Percentiles rank a stretch among this genome's conserved stretches.
These are phyloP conservation scores for Dermatemys mawii DNA, from an alignment of 2,113 vertebrate species.

Conservation along the genomic window DNA sequence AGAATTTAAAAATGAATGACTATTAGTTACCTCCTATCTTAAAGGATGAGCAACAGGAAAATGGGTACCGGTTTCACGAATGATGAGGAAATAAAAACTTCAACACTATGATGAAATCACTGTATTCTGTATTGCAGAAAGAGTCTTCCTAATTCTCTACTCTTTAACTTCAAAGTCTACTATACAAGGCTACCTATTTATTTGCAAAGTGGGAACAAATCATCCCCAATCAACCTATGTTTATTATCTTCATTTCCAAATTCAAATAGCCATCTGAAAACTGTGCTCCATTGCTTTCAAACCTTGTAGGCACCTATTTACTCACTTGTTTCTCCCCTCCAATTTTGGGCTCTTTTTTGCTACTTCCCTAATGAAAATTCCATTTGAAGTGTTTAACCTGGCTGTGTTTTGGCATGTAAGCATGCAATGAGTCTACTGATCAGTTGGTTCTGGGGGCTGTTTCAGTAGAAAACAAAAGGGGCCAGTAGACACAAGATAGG, in stretches of 20 bases:
- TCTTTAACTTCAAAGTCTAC: not conserved
- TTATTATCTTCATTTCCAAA: not conserved
- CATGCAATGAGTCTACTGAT: not conserved
- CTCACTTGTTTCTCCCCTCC: not conserved
- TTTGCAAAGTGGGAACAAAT: constrained; percentile 30
- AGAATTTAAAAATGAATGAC: not conserved
- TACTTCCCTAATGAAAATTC: not conserved
- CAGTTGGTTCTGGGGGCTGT: constrained; percentile 1
- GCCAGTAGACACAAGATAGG: not conserved
- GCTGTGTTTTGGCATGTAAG: not conserved
- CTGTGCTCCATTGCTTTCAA: not conserved
- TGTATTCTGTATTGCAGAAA: no score
- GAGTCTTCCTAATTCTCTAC: not conserved
- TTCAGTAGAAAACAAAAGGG: not conserved
- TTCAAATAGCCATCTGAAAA: not conserved
- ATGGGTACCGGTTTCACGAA: not conserved
- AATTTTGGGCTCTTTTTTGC: not conserved
- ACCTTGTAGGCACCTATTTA: not conserved
- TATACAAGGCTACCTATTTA: not conserved
- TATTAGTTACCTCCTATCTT: not conserved
- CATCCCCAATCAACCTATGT: not conserved
- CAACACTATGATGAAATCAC: constrained; percentile 22
- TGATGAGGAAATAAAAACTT: not conserved
- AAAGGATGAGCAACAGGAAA: not conserved
- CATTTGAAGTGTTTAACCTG: not conserved